Base-by-base conservation (phyloP, 2,113 vertebrate genomes). In the Callaeas wilsoni region DNA sequence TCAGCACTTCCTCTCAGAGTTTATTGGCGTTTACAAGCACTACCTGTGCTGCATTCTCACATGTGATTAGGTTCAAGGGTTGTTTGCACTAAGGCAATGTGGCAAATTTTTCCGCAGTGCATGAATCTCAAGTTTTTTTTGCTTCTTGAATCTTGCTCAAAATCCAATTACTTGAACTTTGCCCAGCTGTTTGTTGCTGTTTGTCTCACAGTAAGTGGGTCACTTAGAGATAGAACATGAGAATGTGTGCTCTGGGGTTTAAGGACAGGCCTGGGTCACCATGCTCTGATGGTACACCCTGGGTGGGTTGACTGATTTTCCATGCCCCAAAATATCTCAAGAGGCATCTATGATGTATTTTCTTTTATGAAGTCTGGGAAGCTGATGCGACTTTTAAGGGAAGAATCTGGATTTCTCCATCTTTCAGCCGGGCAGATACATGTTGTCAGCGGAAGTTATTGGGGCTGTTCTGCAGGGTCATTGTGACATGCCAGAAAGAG, bases 1-100 rank as follows among this genome's bases (percentile, higher is more conserved):
- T 96, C 71, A 86, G 85, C 79, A 77, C 71, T 88, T 94, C 63
- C 53, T 88, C 71, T 86, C 4, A 0, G 68, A 22, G 35, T 89
- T 90, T 93, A 46, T 68, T 92, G 71, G 79, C 69, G 70, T 74
- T 94, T 80, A 39, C 37, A 77, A 86, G 79, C 68, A 39, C 30
- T 88, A 33, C 76, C 90, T 86, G 4, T 90, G 64, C 67, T 89
- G 68, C 47, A 18, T 84, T 88, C 64, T 70, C 71, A 76, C 59
- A 27, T 12, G 25, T 80, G 71, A 77, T 55, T 27, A 33, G 57
- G 88, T 88, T 92, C 83, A 73, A 90, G 71, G 37, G 50, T 94
- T 5, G 0, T 46, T 83, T 86, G 63, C 59, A 42, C 63, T 90
- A 65, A 62, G 37, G 78, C 27, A 87, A 0, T 1, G 3, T 53